Base-by-base conservation (phyloP, 2,888 invertebrate species). In the Quadroppia sp. region DNA sequence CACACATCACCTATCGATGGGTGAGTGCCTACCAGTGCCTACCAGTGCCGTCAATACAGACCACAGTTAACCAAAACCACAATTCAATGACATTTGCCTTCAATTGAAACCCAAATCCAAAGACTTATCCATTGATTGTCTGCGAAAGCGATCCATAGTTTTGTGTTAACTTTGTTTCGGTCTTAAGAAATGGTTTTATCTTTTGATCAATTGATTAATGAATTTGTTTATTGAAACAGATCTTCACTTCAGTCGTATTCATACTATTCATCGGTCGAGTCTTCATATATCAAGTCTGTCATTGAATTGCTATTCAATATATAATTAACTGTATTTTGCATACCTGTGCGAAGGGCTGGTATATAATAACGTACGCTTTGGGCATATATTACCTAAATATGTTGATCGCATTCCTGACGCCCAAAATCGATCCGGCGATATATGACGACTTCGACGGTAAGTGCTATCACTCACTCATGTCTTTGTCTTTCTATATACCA, bases 361-460 rank as follows among this genome's bases (percentile, higher is more conserved):
- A 99, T 83, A 99, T 99, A 80, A 90, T 99, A 76, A 96, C 97
- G 79, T 99, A 99, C 85, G 99, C 96, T 40, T 86, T 99, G 83
- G 98, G 98, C 80, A 99, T 99, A 82, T 99, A 98, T 85, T 94
- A 99, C 83, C 88, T 99, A 83, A 99, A 99, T 86, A 87, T 99
- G 83, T 97, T 99, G 86, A 96, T 99, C 86, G 96, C 97, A 85
- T 99, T 99, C 87, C 88, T 99, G 79, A 96, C 99, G 81, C 99
- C 99, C 81, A 98, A 97, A 87, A 96, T 98, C 82, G 98, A 99
- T 87, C 99, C 98, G 78, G 78, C 78, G 23, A 23, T 76, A 28
- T 71, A 73, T 74, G 77, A 76, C 25, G 75, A 76, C 61, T 74
- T 72, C 71, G 76, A 77, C 64, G 80, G 80, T 80, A 76, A 77